Base-by-base conservation (phyloP, 1,140 invertebrate genomes). In the Drosophila cardini region DNA sequence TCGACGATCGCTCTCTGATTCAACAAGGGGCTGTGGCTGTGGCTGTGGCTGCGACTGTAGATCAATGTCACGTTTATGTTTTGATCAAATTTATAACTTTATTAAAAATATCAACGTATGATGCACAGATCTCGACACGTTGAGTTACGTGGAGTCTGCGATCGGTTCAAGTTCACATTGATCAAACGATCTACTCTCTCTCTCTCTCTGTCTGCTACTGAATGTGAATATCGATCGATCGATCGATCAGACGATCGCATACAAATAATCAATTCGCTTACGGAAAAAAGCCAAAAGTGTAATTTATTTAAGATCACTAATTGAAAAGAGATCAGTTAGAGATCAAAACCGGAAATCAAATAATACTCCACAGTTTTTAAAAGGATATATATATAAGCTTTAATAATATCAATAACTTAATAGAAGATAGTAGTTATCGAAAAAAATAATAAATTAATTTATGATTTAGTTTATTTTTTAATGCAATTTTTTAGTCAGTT, bases 51-150 rank as follows among this genome's bases (percentile, higher is more conserved):
- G 21, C 21, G 21, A 26, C 21, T 26, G 79, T 87, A 89, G 84
- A 89, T 87, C 83, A 87, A 89, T 87, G 83, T 89, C 84, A 80
- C 50, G 68, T 89, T 87, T 83, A 83, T 83, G 72, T 76, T 79
- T 70, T 76, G 63, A 71, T 68, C 58, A 79, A 77, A 87, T 87
- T 87, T 87, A 87, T 87, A 89, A 87, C 84, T 89, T 87, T 87
- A 87, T 87, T 87, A 87, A 87, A 80, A 76, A 62, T 63, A 56
- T 70, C 16, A 30, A 64, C 34, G 34, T 56, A 48, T 53, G 18
- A 30, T 40, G 38, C 4, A 18, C 6, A 38, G 15, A 42, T 40
- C 38, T 52, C 21, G 11, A 40, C 26, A 11, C 46, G 58, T 38
- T 55, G 38, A 38, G 30, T 43, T 45, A 68, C 16, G 26, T 46